Percentiles rank a stretch among this genome's conserved stretches.
These are phyloP conservation scores for Eupithecia insigniata DNA, from an alignment of 2,888 invertebrate genomes.

Conservation along the genomic window DNA sequence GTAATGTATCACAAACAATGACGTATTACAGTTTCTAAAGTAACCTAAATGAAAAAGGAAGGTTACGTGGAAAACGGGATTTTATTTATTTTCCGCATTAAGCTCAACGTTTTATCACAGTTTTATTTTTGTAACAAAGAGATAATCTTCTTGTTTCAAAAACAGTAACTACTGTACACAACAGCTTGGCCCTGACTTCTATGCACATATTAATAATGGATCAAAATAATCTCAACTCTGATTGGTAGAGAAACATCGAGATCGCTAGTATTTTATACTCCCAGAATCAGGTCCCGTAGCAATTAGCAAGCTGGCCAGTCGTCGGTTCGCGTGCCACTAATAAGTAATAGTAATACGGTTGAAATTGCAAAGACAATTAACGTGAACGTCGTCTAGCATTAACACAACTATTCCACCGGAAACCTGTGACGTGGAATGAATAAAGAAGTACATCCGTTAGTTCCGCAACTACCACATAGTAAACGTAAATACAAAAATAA, in stretches of 20 bases:
- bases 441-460: conserved; percentile 72
- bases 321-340: conserved; percentile 61
- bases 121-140: neutral
- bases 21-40: too few relatives aligned
- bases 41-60: neutral
- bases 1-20: too few relatives aligned
- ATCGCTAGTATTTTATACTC: neutral
- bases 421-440: conserved; percentile 70
- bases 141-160: neutral
- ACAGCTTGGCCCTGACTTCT: neutral
- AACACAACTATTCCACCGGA: conserved; percentile 72
- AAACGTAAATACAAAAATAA: conserved; percentile 40
- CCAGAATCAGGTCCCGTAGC: neutral
- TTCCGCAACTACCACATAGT: conserved; percentile 62
- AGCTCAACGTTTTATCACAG: too few relatives aligned
- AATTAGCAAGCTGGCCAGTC: conserved; percentile 34
- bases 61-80: neutral
- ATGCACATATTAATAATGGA: neutral
- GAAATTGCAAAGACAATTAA: conserved; percentile 62
- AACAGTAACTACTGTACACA: neutral
- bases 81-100: too few relatives aligned
- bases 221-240: neutral
- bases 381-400: conserved; percentile 54
- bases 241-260: neutral
- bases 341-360: conserved; percentile 46